Evolutionary conservation across 2,113 vertebrate genomes (phyloP).

Genomic region (Pampusana beccarii): DNA sequence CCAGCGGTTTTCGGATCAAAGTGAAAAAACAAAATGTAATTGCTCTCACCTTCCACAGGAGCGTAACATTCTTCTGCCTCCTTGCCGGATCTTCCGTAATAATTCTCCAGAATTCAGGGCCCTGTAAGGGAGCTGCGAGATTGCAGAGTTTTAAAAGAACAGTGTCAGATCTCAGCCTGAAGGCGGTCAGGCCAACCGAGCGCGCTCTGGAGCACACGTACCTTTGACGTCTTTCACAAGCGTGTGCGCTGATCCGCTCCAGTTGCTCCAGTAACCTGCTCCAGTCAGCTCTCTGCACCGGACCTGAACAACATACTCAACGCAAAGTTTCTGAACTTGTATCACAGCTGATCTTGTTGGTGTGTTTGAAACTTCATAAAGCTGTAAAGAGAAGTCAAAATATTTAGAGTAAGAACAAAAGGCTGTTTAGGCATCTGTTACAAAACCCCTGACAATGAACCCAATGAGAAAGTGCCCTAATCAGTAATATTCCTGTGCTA

Average conservation of each 20-base stretch:
- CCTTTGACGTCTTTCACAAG: constrained; percentile 82
- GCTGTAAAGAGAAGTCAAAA: constrained; percentile 47
- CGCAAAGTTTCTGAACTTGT: constrained; percentile 75
- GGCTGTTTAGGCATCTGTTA: not conserved
- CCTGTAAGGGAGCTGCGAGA: constrained; percentile 83
- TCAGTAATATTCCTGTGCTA: not conserved
- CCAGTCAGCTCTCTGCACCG: constrained; percentile 85
- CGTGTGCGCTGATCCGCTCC: constrained; percentile 79
- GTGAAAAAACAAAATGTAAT: not conserved
- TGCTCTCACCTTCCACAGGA: constrained; percentile 87
- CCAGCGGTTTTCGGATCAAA: not conserved
- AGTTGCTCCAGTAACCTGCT: constrained; percentile 87
- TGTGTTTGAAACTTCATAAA: not conserved
- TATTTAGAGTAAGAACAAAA: not conserved
- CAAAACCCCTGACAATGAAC: not conserved
- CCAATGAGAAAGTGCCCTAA: not conserved
- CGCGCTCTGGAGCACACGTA: not conserved
- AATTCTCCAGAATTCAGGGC: constrained; percentile 91
- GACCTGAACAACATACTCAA: constrained; percentile 78
- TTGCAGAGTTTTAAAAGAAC: not conserved
- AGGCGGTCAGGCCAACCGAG: not conserved
- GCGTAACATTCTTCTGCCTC: constrained; percentile 82
- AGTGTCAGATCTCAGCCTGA: not conserved
- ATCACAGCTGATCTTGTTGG: constrained; percentile 38
- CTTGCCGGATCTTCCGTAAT: constrained; percentile 69